Base-by-base conservation (phyloP, 2,113 vertebrate genomes). In the Aleadryas rufinucha region DNA sequence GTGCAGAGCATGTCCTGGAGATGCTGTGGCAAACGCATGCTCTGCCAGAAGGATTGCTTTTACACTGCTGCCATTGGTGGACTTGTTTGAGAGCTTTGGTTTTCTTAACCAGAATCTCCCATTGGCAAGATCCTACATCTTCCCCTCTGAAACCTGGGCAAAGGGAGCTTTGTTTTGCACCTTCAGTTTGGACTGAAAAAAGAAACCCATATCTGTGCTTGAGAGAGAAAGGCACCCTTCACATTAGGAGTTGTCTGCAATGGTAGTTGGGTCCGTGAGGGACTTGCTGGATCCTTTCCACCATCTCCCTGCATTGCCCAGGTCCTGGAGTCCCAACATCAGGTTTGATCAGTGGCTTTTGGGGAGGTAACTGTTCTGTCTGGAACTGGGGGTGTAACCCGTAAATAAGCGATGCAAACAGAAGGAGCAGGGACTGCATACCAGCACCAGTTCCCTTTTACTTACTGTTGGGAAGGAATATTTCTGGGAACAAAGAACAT, bases 401-500 rank as follows among this genome's bases (percentile, higher is more conserved):
- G n/a, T 76, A 89, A 93, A 81, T 21, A 52, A 71, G 60, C 3
- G 0, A 33, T 68, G 76, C 59, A 71, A 91, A 94, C 89, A 94
- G 93, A 89, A 90, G 95, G 71, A 95, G 69, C 3, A 0, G 65
- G 42, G 42, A n/a, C 77, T 45, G 70, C 86, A 84, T 84, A 81
- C 66, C 92, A 91, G 39, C 71, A 66, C 53, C 74, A 56, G 72
- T 42, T 95, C 77, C 82, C 56, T 88, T 84, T 72, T 78, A 52
- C 88, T 88, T 94, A 89, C 84, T 81, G 77, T 91, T 90, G 89
- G 78, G 90, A 96, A 93, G 79, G 90, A 96, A 66, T 96, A 95
- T 94, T 85, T 93, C 92, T 96, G 93, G 88, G 97, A 97, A 97
- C 97, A 97, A 97, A 96, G 91, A 96, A 96, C 97, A 97, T 97